These are phyloP conservation scores for Rattus rattus DNA, from an alignment of 2,113 vertebrate species.

Conservation along the genomic window DNA sequence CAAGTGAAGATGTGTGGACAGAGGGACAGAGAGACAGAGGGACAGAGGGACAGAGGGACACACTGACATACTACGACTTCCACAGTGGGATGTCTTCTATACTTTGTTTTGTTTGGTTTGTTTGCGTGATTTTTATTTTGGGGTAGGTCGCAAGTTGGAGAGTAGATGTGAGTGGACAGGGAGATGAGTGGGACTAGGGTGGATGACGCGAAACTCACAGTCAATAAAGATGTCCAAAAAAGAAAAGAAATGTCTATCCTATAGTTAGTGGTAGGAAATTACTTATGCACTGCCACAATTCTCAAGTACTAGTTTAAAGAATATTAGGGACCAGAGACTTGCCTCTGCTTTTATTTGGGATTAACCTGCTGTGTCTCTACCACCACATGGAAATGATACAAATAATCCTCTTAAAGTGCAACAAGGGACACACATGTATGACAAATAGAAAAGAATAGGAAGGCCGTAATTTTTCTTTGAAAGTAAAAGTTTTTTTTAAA, in stretches of 20 bases:
- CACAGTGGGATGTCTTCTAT: no score
- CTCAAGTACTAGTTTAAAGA: not conserved
- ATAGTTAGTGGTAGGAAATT: not conserved
- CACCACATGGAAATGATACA: not conserved
- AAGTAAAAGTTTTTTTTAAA: conserved; percentile 68
- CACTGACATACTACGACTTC: no score
- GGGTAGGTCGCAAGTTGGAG: no score
- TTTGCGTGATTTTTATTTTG: no score
- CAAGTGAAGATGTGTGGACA: no score
- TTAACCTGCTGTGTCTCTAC: not conserved
- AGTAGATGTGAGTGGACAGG: no score
- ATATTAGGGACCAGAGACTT: not conserved
- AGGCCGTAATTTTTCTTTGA: conserved; percentile 62
- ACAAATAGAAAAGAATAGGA: conserved; percentile 21
- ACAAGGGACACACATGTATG: not conserved
- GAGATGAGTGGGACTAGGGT: no score
- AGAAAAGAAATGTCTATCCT: not conserved
- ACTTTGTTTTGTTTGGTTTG: no score
- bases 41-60: no score
- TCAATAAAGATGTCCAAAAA: not conserved
- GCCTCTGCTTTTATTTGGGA: not conserved
- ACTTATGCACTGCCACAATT: not conserved
- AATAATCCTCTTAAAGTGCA: not conserved
- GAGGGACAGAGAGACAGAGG: no score
- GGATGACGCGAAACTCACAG: no score